Evolutionary conservation across 2,888 invertebrate species (phyloP).

Genomic region (Prosapia bicincta): DNA sequence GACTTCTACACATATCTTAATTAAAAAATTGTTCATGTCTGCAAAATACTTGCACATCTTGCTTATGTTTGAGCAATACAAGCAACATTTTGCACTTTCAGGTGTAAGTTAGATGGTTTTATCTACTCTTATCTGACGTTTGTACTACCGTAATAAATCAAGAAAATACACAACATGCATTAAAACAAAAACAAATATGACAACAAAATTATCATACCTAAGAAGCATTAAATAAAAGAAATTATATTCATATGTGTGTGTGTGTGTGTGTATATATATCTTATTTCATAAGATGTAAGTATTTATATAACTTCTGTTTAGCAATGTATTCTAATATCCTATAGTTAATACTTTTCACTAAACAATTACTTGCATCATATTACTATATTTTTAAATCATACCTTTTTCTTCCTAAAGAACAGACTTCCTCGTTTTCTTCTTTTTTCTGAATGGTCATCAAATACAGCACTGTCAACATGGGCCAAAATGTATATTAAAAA

Average conservation of each 20-base stretch:
- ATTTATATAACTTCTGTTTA: no score
- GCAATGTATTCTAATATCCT: no score
- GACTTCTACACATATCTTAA: not conserved
- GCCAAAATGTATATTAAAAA: no score
- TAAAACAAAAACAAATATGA: no score
- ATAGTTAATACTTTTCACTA: no score
- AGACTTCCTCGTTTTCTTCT: slow-evolving; percentile 83
- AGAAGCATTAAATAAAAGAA: no score
- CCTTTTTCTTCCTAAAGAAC: slow-evolving; percentile 91
- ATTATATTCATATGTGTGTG: no score
- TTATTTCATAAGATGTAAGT: no score
- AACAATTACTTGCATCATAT: no score
- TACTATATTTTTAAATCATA: no score
- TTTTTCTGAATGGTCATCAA: slow-evolving; percentile 74
- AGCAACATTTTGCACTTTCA: not conserved
- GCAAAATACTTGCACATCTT: not conserved
- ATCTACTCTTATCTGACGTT: not conserved
- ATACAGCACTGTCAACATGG: slow-evolving; percentile 38
- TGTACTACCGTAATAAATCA: not conserved
- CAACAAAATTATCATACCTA: no score
- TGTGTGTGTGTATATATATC: no score
- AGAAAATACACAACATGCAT: not conserved
- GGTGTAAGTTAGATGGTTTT: not conserved
- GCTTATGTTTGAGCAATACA: not conserved
- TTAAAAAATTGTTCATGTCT: not conserved